A percentile compares a stretch with the other conserved stretches of the same genome.
Evolutionary conservation across 2,113 vertebrate genomes (phyloP).

Genomic region (Cochlearius cochlearius): DNA sequence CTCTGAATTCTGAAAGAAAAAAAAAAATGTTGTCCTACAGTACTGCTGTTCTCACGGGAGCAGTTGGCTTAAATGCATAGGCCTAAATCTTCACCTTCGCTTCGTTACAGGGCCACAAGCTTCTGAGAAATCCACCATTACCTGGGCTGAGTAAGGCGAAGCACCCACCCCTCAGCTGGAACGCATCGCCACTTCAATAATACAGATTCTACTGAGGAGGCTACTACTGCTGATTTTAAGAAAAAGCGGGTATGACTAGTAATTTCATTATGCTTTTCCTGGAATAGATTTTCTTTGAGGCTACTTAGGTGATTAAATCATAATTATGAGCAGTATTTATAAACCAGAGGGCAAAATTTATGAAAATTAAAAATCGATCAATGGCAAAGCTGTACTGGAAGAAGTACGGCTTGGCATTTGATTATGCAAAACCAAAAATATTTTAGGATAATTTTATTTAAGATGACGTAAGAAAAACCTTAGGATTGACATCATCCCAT

Average conservation of each 20-base stretch:
- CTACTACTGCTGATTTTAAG: background rate
- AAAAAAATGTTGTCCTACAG: accelerated
- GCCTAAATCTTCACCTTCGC: background rate
- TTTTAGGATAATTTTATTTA: background rate
- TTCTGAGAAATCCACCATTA: background rate
- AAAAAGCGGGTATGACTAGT: background rate
- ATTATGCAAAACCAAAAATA: background rate
- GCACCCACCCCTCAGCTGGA: background rate
- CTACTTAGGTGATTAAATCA: background rate
- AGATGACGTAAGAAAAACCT: background rate
- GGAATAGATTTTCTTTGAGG: background rate
- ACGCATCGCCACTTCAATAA: background rate
- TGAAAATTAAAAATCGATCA: background rate
- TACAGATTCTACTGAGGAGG: background rate
- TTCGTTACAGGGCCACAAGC: background rate
- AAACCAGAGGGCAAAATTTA: background rate
- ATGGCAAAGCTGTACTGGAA: background rate
- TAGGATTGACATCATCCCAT: background rate
- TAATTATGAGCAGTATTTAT: background rate
- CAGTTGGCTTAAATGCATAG: accelerated
- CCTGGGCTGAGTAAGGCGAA: background rate
- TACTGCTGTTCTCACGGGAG: accelerated
- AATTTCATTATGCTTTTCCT: background rate
- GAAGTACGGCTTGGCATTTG: background rate
- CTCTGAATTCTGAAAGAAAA: background rate